Evolutionary conservation across 2,888 invertebrate species (phyloP).

Genomic region (Notocelia uddmanniana): DNA sequence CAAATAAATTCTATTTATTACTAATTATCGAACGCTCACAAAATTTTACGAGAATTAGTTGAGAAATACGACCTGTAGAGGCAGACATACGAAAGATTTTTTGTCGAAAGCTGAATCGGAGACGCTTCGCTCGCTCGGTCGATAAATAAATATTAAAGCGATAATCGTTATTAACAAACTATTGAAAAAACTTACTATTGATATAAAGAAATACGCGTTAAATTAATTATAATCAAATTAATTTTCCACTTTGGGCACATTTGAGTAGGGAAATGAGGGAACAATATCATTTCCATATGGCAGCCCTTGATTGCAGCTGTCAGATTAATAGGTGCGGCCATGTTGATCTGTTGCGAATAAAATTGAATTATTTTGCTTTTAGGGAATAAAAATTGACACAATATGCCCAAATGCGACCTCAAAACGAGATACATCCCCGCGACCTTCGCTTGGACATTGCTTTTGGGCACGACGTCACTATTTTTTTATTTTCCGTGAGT

Average conservation of each 20-base stretch:
- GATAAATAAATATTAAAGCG: too few species aligned
- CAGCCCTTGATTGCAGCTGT: conserved; percentile 64
- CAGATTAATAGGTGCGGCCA: conserved; percentile 87
- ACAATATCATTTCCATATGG: conserved; percentile 54
- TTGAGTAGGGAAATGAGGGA: conserved; percentile 6
- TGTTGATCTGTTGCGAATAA: conserved; percentile 86
- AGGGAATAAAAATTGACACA: conserved; percentile 82
- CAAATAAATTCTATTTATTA: too few species aligned
- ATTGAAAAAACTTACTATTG: background rate
- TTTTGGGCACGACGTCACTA: conserved; percentile 96
- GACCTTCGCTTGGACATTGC: conserved; percentile 98
- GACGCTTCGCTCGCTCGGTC: too few species aligned
- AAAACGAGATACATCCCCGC: conserved; percentile 99
- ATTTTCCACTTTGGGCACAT: background rate
- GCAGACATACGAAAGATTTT: too few species aligned
- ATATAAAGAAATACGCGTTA: too few species aligned
- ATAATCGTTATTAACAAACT: too few species aligned
- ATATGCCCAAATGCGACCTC: conserved; percentile 98
- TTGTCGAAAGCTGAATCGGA: too few species aligned
- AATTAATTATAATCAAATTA: too few species aligned
- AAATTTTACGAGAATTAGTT: too few species aligned
- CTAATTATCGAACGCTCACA: too few species aligned
- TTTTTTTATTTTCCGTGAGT: conserved; percentile 99
- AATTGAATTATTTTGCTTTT: conserved; percentile 80
- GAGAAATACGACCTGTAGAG: too few species aligned